phyloP scores from a whole-genome alignment of 2,113 vertebrate genomes.

The Tricholaema leucomelas region DNA sequence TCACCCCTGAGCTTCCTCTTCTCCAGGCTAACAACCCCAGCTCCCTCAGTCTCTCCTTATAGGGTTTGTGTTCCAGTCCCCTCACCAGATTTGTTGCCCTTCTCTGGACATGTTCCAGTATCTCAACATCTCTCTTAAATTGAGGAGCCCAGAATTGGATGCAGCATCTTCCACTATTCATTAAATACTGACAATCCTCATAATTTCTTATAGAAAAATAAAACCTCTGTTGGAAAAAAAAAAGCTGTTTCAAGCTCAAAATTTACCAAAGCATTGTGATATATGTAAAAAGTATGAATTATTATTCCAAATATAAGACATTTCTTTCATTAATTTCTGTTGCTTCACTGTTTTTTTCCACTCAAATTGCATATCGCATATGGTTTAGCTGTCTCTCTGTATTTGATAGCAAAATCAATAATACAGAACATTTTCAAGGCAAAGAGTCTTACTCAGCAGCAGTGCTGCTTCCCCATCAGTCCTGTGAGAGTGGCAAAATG shows the following conservation, averaged over 20 bases:
- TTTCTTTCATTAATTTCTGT: not conserved
- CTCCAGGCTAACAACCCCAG: too few relatives aligned
- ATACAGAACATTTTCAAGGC: not conserved
- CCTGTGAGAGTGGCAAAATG: not conserved
- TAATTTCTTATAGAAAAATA: not conserved
- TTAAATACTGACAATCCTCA: not conserved
- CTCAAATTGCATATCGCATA: not conserved
- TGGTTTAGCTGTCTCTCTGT: not conserved
- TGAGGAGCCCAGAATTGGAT: too few relatives aligned
- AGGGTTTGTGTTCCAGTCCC: too few relatives aligned
- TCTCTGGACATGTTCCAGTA: too few relatives aligned
- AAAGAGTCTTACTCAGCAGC: not conserved
- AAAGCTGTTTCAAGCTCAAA: not conserved
- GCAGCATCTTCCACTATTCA: not conserved
- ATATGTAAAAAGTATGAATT: not conserved
- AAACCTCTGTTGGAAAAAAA: not conserved
- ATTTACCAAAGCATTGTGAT: not conserved
- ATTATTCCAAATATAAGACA: not conserved
- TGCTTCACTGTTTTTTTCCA: not conserved
- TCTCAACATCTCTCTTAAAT: too few relatives aligned
- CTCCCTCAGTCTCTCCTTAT: too few relatives aligned
- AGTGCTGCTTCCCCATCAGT: not conserved
- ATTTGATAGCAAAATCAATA: not conserved
- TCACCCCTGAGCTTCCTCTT: too few relatives aligned
- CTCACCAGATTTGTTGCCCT: too few relatives aligned